Conservation (phyloP, 23 tunicate genomes). For the Trididemnum clinides region DNA sequence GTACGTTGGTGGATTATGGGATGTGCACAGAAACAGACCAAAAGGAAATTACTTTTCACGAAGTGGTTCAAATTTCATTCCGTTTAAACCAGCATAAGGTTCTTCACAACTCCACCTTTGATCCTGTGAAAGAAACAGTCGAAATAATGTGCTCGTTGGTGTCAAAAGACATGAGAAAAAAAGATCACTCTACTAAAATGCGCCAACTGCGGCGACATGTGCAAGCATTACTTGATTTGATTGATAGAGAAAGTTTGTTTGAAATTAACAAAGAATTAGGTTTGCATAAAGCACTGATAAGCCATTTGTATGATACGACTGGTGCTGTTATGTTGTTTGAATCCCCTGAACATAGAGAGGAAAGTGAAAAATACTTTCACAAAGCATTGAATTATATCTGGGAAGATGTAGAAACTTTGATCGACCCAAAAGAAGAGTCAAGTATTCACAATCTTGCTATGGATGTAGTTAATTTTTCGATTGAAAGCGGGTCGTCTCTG, state of each 20-base stretch:
- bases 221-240: not conserved
- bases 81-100: not conserved
- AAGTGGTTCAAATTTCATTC: conserved; percentile 5
- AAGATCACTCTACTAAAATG: not conserved
- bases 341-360: not conserved
- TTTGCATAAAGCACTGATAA: not conserved
- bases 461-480: no score
- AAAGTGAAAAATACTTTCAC: not conserved
- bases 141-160: not conserved
- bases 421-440: no score
- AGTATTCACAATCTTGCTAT: not conserved
- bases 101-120: no score
- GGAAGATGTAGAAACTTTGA: not conserved
- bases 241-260: not conserved
- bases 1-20: not conserved
- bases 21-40: conserved; percentile 10
- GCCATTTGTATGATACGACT: not conserved
- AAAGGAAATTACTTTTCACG: conserved; percentile 20
- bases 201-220: not conserved
- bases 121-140: not conserved
- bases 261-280: not conserved
- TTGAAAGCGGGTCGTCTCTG: no score
- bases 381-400: not conserved
- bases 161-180: conserved; percentile 18
- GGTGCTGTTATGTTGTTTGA: not conserved